Base-by-base conservation (phyloP, 1,140 invertebrate species). In the Limonius californicus region DNA sequence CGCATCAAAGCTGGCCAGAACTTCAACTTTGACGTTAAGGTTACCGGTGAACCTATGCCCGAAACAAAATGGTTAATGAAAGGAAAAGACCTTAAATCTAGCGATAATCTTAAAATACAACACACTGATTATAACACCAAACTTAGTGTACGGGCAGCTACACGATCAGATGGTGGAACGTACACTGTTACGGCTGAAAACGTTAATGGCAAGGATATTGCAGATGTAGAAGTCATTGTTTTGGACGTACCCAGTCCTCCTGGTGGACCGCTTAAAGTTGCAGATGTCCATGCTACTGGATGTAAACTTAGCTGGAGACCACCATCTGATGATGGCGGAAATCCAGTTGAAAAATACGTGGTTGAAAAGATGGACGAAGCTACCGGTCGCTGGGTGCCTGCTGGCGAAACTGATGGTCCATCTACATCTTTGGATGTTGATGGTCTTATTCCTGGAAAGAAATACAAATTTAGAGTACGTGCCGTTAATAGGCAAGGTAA, bases 401-500 rank as follows among this genome's bases (percentile, higher is more conserved):
- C 90, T 15, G 93, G 92, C 0, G 91, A 95, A 82, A 95, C 92
- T 3, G 85, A 87, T 60, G 92, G 92, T 1, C 88, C 90, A 0
- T 78, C 80, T 43, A 94, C 91, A 1, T 82, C 76, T 11, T 72
- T 93, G 1, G 78, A 87, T 1, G 81, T 95, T 0, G 89, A 92
- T 58, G 91, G 87, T 11, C 77, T 99, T 0, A 85, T 82, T 32
- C 92, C 94, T 0, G 91, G 90, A 58, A 92, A 98, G 70, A 95
- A 95, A 76, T 99, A 99, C 79, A 96, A 97, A 78, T 98, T 98
- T 82, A 80, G 96, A 63, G 95, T 99, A 0, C 84, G 90, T 21
- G 96, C 97, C 19, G 92, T 95, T 30, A 99, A 99, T 73, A 90
- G 91, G 62, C 92, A 98, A 82, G 97, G 97, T 53, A 91, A 90